Conservation (phyloP, 2,797 vertebrate genomes). For the Onychomys leucogaster region DNA sequence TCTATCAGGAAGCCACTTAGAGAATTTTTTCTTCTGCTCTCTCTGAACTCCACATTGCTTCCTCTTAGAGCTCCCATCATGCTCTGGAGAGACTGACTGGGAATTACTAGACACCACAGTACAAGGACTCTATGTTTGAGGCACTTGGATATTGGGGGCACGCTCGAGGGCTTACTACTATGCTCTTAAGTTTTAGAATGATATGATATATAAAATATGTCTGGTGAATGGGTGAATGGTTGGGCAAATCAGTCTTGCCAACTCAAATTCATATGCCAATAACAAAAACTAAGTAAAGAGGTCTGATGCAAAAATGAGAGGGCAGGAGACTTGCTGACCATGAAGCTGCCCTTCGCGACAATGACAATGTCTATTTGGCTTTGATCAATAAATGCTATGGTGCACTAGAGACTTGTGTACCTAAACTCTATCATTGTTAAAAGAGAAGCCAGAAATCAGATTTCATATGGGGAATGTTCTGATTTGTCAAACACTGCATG, state of each 20-base stretch:
- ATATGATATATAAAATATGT: background rate
- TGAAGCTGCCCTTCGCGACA: background rate
- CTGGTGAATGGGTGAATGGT: background rate
- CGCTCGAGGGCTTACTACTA: background rate
- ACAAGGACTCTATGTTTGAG: background rate
- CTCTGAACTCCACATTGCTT: background rate
- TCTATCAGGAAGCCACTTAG: background rate
- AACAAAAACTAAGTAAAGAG: background rate
- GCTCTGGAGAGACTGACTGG: background rate
- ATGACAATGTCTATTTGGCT: background rate
- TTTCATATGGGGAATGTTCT: constrained; percentile 31
- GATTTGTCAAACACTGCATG: constrained; percentile 21
- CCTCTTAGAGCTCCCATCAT: background rate
- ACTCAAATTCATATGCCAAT: background rate
- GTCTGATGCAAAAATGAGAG: background rate
- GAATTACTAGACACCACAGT: background rate
- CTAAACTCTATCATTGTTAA: background rate
- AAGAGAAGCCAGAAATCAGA: background rate
- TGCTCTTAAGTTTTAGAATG: background rate
- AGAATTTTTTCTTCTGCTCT: background rate
- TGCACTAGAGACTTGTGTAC: background rate
- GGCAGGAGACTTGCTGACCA: background rate
- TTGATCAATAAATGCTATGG: background rate
- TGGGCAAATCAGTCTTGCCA: background rate
- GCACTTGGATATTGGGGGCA: background rate